Evolutionary conservation across 2,888 invertebrate genomes (phyloP), one percentile per base, ranked within the genome.

Genomic region (Aricia artaxerxes): DNA sequence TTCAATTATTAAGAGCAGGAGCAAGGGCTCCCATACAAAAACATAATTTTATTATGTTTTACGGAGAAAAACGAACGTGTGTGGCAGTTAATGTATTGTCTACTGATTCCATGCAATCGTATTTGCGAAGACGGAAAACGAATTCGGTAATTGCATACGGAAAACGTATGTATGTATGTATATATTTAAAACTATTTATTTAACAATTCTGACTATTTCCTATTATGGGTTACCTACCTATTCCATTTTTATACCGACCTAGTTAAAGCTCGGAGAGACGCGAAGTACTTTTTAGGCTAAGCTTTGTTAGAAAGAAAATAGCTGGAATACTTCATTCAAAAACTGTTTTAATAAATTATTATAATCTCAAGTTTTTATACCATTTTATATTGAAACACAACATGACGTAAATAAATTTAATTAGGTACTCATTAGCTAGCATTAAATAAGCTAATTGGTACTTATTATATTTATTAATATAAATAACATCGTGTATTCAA

Each of bases 241-340:
- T 64, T 64, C 11, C 31, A 31, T 64, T 64, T 64, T 64, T 9
- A 64, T 31, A 64, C 64, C 31, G 64, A 64, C 64, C 64, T 64
- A 64, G 64, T 31, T 31, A 64, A 31, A 64, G 11, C 24, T 64
- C 11, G 24, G 64, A 4, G 1, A 11, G 64, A n/a, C 61, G 64
- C 31, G 9, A 31, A 31, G 9, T 64, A 64, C 24, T 61, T 64
- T 64, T 64, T 64, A 64, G 64, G 24, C 24, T 64, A 31, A 24
- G 24, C 64, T 24, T 24, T 64, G 24, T 64, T 64, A 64, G 64
- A 64, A 64, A 64, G 64, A 64, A 64, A 64, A 64, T 31, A 31
- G 24, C 64, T 64, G 4, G 31, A 64, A 64, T 64, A 64, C 31
- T 31, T 64, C 9, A 31, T 31, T 31, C 31, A 61, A 24, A 61